A percentile compares a stretch with the other conserved stretches of the same genome.
phyloP scores from a whole-genome alignment of 2,888 invertebrate genomes.

The Thumatha senex region DNA sequence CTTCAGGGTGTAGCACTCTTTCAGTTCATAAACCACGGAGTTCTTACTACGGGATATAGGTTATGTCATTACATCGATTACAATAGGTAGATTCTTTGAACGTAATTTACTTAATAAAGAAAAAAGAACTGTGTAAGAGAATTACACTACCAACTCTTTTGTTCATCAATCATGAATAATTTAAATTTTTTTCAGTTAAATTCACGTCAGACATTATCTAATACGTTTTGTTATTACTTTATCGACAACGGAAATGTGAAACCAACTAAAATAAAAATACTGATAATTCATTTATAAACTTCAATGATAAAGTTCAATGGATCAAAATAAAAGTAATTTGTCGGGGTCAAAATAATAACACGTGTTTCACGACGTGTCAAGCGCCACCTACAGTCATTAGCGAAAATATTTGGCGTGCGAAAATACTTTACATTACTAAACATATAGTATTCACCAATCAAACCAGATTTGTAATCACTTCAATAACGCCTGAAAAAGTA shows the following conservation, averaged over 20 bases:
- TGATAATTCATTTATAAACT: not conserved
- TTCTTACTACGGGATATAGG: too few relatives aligned
- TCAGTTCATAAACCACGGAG: too few relatives aligned
- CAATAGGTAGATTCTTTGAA: too few relatives aligned
- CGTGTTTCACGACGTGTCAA: not conserved
- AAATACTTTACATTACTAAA: constrained; percentile 23
- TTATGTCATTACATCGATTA: too few relatives aligned
- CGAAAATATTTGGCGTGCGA: constrained; percentile 11
- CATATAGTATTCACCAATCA: constrained; percentile 15
- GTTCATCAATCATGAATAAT: constrained; percentile 1
- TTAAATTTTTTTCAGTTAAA: not conserved
- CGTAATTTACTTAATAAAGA: too few relatives aligned
- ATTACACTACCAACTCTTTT: not conserved
- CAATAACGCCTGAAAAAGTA: not conserved
- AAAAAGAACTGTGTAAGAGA: too few relatives aligned
- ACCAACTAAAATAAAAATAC: not conserved
- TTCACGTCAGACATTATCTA: constrained; percentile 14
- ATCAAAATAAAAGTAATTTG: constrained; percentile 6
- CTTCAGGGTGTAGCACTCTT: too few relatives aligned
- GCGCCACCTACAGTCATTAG: constrained; percentile 11
- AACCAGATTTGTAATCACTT: constrained; percentile 3
- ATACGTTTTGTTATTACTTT: not conserved
- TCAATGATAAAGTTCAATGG: constrained; percentile 6
- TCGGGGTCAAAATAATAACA: constrained; percentile 19
- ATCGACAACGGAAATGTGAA: constrained; percentile 1